Evolutionary conservation across 2,888 invertebrate genomes (phyloP).

Genomic region (Leptopterna dolabrata): DNA sequence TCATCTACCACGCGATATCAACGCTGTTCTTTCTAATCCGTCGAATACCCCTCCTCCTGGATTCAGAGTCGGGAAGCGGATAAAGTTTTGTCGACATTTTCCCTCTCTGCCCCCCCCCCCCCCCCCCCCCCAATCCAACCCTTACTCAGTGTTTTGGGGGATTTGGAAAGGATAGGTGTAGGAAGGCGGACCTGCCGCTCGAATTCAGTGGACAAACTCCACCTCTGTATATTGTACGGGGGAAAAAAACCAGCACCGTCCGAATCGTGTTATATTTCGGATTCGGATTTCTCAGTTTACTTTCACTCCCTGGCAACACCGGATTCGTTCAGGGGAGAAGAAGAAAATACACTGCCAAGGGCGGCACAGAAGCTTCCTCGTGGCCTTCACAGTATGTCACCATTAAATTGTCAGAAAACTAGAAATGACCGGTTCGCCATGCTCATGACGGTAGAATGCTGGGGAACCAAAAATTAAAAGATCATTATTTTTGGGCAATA

Average conservation of each 20-base stretch:
- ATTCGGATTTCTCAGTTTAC: conserved; percentile 27
- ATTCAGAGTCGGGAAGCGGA: not conserved
- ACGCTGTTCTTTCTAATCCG: not conserved
- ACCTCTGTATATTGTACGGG: not conserved
- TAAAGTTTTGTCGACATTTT: not conserved
- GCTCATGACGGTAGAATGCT: no score
- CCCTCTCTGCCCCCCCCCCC: no score
- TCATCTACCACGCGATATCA: not conserved
- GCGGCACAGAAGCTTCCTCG: no score
- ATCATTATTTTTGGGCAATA: no score
- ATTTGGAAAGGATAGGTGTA: not conserved
- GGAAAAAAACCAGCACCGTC: not conserved
- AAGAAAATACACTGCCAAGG: not conserved
- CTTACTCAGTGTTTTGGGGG: not conserved
- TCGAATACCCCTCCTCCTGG: not conserved
- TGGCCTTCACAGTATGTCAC: no score
- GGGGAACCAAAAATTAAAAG: no score
- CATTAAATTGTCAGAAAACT: no score
- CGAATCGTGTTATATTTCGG: conserved; percentile 33
- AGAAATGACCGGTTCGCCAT: no score
- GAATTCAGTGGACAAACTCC: not conserved
- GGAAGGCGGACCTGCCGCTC: not conserved
- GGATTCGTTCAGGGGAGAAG: not conserved
- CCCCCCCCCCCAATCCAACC: no score
- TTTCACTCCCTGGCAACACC: not conserved